A percentile compares a stretch with the other conserved stretches of the same genome.
These are phyloP conservation scores for Adelges cooleyi DNA, from an alignment of 1,140 invertebrate species.

Conservation along the genomic window DNA sequence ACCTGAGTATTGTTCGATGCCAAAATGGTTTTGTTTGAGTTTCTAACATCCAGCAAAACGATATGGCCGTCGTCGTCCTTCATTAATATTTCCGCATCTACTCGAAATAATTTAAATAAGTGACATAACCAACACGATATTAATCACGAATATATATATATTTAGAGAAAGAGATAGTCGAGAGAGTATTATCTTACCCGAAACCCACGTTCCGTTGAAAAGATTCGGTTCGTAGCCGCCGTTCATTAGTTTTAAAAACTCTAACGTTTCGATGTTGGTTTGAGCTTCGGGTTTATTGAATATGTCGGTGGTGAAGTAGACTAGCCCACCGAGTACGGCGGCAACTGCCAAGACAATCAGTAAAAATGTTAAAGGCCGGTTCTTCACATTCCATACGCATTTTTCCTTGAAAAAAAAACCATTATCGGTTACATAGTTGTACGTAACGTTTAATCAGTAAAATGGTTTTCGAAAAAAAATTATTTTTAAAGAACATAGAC, in stretches of 20 bases:
- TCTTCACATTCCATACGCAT: conserved; percentile 12
- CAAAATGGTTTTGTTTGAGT: conserved; percentile 15
- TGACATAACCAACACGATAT: too few relatives aligned
- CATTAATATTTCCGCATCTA: conserved; percentile 41
- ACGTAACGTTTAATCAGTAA: too few relatives aligned
- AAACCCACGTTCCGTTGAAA: conserved; percentile 46
- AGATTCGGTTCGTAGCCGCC: conserved; percentile 40
- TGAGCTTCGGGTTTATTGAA: not conserved
- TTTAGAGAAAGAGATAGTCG: too few relatives aligned
- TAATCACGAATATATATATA: too few relatives aligned
- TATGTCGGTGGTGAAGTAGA: not conserved
- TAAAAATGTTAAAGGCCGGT: not conserved
- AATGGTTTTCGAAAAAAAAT: too few relatives aligned
- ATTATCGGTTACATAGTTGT: too few relatives aligned
- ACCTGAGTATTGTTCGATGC: not conserved
- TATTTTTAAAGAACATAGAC: too few relatives aligned
- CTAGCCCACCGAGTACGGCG: not conserved
- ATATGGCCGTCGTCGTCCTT: conserved; percentile 25
- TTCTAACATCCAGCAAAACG: conserved; percentile 29
- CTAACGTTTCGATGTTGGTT: not conserved
- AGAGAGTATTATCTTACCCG: conserved; percentile 36
- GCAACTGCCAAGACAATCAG: not conserved
- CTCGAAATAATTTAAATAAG: conserved; percentile 26
- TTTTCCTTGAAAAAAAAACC: conserved; percentile 6
- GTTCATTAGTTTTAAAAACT: conserved; percentile 40